These are phyloP conservation scores for Stichodactyla helianthus DNA, from an alignment of 64 coral and sea anemone species.

Conservation along the genomic window DNA sequence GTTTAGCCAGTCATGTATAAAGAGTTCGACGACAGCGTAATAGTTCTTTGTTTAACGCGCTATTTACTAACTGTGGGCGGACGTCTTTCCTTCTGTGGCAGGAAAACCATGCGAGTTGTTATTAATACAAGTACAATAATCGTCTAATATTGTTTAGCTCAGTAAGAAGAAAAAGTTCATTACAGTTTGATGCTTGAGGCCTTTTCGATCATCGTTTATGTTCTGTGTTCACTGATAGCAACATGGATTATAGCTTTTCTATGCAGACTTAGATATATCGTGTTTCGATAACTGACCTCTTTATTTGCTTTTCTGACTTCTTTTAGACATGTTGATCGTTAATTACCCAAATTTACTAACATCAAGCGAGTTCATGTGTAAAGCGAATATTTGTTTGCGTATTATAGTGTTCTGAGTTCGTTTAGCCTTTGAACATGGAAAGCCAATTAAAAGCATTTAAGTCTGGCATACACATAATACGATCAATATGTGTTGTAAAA, in stretches of 20 bases:
- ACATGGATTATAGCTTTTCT: slow-evolving; percentile 8
- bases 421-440: slow-evolving; percentile 8
- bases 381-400: slow-evolving; percentile 12
- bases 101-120: slow-evolving; percentile 8
- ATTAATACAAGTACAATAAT: slow-evolving; percentile 23
- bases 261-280: slow-evolving; percentile 9
- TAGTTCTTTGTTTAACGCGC: slow-evolving; percentile 10
- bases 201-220: not conserved
- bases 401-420: not conserved
- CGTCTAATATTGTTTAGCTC: slow-evolving; percentile 17
- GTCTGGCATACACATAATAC: slow-evolving; percentile 9
- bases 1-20: slow-evolving; percentile 18
- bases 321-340: slow-evolving; percentile 18
- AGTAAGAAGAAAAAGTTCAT: slow-evolving; percentile 7
- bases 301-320: slow-evolving; percentile 9
- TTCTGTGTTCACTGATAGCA: not conserved
- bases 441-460: slow-evolving; percentile 15
- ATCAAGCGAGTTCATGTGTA: not conserved
- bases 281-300: slow-evolving; percentile 19
- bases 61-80: slow-evolving; percentile 26
- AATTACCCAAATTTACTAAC: slow-evolving; percentile 25
- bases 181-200: slow-evolving; percentile 1
- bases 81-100: slow-evolving; percentile 16
- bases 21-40: slow-evolving; percentile 1
- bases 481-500: slow-evolving; percentile 13